Evolutionary conservation across 2,113 vertebrate genomes (phyloP).

Genomic region (Parus major): DNA sequence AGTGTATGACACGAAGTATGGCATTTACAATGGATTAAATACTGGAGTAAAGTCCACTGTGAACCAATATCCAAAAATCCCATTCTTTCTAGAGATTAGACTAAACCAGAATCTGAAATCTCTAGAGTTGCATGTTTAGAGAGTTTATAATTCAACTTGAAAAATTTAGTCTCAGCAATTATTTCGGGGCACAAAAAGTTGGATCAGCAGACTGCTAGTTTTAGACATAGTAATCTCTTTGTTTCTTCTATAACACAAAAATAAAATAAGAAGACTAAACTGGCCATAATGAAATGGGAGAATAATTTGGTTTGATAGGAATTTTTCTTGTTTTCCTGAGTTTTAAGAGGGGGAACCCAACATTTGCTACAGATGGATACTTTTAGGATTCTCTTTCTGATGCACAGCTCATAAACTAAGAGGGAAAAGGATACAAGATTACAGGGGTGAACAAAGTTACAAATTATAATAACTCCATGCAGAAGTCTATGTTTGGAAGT

Average conservation of each 20-base stretch:
- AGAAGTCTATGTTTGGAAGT: neutral
- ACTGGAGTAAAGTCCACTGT: neutral
- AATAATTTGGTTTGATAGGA: neutral
- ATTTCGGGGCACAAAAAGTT: neutral
- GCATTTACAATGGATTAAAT: neutral
- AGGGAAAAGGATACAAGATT: neutral
- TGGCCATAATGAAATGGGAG: neutral
- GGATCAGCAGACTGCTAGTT: neutral
- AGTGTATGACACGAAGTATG: neutral
- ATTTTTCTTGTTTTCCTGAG: neutral
- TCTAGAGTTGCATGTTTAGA: neutral
- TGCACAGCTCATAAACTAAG: neutral
- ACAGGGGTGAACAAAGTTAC: neutral
- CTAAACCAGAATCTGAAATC: neutral
- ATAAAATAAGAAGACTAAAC: neutral
- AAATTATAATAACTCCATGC: neutral
- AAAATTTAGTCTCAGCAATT: neutral
- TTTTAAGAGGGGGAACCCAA: neutral
- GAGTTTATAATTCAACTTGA: neutral
- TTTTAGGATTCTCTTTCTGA: neutral
- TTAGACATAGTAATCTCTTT: neutral
- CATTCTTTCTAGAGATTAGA: neutral
- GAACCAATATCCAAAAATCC: neutral
- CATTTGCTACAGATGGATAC: neutral
- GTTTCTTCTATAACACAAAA: neutral